Percentiles rank a stretch among this genome's conserved stretches.
phyloP scores from a whole-genome alignment of 2,113 vertebrate genomes.

The Callocephalon fimbriatum region DNA sequence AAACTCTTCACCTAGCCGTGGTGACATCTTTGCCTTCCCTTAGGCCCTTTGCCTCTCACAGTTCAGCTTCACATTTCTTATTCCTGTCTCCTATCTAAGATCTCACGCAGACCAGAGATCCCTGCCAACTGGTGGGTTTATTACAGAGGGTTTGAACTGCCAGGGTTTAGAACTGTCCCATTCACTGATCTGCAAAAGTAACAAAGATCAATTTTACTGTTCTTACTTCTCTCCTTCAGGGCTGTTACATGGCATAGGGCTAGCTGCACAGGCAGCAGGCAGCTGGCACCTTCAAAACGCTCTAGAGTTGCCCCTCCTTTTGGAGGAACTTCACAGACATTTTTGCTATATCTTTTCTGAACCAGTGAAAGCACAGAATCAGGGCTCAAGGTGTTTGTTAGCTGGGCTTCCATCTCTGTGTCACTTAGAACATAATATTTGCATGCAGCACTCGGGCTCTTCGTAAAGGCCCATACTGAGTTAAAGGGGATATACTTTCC shows the following conservation, averaged over 20 bases:
- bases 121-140: background rate
- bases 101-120: rapidly evolving
- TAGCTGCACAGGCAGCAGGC: background rate
- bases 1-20: background rate
- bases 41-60: background rate
- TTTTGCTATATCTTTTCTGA: background rate
- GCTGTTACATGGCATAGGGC: background rate
- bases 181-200: background rate
- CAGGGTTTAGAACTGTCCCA: background rate
- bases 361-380: background rate
- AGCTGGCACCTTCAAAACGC: background rate
- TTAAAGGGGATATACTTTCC: background rate
- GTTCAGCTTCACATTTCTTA: background rate
- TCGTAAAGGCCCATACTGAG: background rate
- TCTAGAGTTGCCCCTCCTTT: background rate
- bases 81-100: background rate
- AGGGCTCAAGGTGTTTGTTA: background rate
- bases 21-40: background rate
- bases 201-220: background rate
- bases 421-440: background rate
- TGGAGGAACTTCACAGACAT: background rate
- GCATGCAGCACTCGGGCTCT: background rate
- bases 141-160: background rate
- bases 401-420: background rate
- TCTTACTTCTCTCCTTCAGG: background rate